Conservation (phyloP, 1,140 invertebrate genomes). For the Heliconius eleuchia region DNA sequence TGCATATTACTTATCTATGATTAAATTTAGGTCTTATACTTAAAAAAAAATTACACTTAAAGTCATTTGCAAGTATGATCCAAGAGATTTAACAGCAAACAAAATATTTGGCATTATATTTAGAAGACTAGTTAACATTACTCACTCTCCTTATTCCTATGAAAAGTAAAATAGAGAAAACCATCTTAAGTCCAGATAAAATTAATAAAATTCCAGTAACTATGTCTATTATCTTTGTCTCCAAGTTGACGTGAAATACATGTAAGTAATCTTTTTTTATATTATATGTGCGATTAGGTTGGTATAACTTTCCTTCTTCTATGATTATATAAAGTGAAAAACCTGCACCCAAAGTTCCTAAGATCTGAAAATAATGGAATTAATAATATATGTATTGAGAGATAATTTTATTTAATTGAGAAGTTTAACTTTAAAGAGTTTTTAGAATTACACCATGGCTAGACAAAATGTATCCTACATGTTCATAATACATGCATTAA, state of each 20-base stretch:
- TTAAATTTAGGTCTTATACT: background rate
- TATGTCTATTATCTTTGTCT: background rate
- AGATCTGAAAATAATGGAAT: background rate
- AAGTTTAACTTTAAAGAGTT: background rate
- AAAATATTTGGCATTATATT: background rate
- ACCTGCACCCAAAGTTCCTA: background rate
- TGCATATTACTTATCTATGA: no score
- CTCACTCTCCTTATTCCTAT: constrained; percentile 16
- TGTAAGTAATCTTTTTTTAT: background rate
- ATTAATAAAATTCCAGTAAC: constrained; percentile 10
- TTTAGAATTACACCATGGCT: no score
- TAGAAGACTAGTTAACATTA: background rate
- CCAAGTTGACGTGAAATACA: constrained; percentile 1
- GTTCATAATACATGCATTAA: no score
- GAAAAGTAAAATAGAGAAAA: constrained; percentile 18
- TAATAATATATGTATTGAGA: background rate
- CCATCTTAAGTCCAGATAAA: background rate
- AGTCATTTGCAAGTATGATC: background rate
- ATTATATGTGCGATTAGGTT: background rate
- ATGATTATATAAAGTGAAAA: background rate
- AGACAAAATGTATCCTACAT: no score
- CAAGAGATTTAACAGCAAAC: background rate
- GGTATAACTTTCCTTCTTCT: background rate
- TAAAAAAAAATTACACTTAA: background rate
- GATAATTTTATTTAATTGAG: background rate